Base-by-base conservation (phyloP, 2,797 vertebrate genomes). In the Eulemur coronatus region DNA sequence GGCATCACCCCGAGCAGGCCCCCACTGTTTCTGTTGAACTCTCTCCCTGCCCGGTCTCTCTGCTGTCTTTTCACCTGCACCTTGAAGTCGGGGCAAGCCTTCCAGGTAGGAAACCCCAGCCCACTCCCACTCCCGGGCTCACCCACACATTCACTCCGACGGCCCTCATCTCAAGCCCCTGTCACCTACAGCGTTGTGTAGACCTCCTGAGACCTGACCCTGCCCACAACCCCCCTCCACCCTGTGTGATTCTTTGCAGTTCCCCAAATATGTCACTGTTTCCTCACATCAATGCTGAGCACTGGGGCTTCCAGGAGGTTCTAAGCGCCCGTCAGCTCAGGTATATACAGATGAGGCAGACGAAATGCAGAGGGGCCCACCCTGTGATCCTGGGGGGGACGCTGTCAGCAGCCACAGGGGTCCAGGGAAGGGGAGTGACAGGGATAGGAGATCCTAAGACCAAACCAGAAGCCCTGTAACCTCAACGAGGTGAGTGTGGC, bases 301-400 rank as follows among this genome's bases (percentile, higher is more conserved):
- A 18, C 41, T 3, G 52, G 50, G 38, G 18, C 61, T 61, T 41
- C 69, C 76, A 75, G 67, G 1, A 52, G 13, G 7, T 38, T 35
- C n/a, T 43, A 38, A 26, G 52, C 48, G 7, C 28, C 14, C 12
- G 7, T 57, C 17, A 30, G 55, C 5, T 41, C 26, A 63, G n/a
- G 9, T 1, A 22, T 28, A 14, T 28, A 14, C 50, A 26, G 38
- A 24, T 6, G 18, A 14, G 73, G n/a, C 12, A 61, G 43, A 10
- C 1, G 7, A 35, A 41, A 17, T 28, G 9, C 50, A 18, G 41
- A 22, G 22, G 14, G 33, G n/a, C 9, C 28, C 59, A 9, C 14
- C 0, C 4, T 57, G 28, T 26, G 12, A 9, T 72, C 38, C 15
- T 0, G 7, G 15, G 12, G 38, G 38, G 20, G 38, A 33, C 3